Base-by-base conservation (phyloP, 2,888 invertebrate genomes). In the Eristalis intricaria region DNA sequence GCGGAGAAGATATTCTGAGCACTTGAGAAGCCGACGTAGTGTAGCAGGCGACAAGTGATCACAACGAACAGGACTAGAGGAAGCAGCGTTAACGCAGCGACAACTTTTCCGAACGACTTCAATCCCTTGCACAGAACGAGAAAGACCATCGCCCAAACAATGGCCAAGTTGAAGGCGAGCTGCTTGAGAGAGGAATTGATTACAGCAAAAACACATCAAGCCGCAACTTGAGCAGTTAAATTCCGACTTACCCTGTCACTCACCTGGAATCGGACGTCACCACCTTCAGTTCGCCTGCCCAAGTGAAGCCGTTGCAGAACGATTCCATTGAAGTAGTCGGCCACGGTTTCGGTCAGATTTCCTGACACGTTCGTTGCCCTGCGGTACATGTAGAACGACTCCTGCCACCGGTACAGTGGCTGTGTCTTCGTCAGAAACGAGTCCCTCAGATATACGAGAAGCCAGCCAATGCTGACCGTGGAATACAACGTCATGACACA, bases 111-210 rank as follows among this genome's bases (percentile, higher is more conserved):
- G 69, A 92, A 90, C 0, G 93, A 93, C 82, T 96, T 95, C 60
- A 98, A 93, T 81, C 98, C 98, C 95, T 97, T 97, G 92, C 97
- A 97, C 26, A 98, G 94, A 63, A 97, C 96, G 26, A 98, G 95
- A 91, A 98, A 98, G 7, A 98, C 96, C 68, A 97, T 96, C 95
- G 97, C 96, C 98, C 98, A 98, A 26, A 98, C 96, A 4, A 98
- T 96, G 0, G 97, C 97, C 92, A 98, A 94, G 92, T 98, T 97
- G 93, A 98, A 97, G 2, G 97, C 97, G 88, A 97, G 95, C 94
- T 98, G 97, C 93, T 98, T 97, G 69, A 91, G 88, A 84, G 63
- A 70, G 60, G 64, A 80, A 83, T 88, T 74, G 74, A 74, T 81
- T 88, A 50, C 50, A 64, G 50, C 32, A 60, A 23, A 60, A 26